Evolutionary conservation across 2,113 vertebrate genomes (phyloP).

Genomic region (Trematomus loennbergii): DNA sequence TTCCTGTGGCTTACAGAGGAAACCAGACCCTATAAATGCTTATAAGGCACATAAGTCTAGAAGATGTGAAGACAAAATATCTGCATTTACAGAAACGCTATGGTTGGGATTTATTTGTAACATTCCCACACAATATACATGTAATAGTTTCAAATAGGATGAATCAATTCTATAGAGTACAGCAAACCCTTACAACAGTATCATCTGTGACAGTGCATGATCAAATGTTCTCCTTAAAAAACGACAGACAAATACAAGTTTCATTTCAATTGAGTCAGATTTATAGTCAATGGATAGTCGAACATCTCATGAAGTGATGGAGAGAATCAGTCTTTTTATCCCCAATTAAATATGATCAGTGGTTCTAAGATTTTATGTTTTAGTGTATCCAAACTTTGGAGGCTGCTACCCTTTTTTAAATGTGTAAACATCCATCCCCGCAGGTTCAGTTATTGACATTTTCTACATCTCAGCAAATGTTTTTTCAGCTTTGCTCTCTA

Average conservation of each 20-base stretch:
- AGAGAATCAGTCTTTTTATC: slow-evolving; percentile 39
- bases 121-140: slow-evolving; percentile 30
- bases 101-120: slow-evolving; percentile 48
- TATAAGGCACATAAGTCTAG: slow-evolving; percentile 21
- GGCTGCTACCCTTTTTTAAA: slow-evolving; percentile 36
- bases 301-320: slow-evolving; percentile 23
- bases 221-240: slow-evolving; percentile 28
- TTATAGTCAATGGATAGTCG: slow-evolving; percentile 11
- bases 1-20: slow-evolving; percentile 51
- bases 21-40: slow-evolving; percentile 40
- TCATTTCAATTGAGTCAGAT: slow-evolving; percentile 22
- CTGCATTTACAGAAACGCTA: slow-evolving; percentile 31
- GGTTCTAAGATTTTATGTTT: slow-evolving; percentile 43
- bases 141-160: slow-evolving; percentile 24
- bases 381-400: slow-evolving; percentile 40
- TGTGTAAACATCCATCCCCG: slow-evolving; percentile 14
- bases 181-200: slow-evolving; percentile 17
- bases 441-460: slow-evolving; percentile 24
- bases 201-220: slow-evolving; percentile 43
- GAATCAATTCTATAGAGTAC: slow-evolving; percentile 17
- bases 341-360: slow-evolving; percentile 35
- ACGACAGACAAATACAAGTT: slow-evolving; percentile 27
- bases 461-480: neutral
- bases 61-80: slow-evolving; percentile 36
- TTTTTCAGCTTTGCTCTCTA: slow-evolving; percentile 1